Percentiles rank a stretch among this genome's conserved stretches.
Evolutionary conservation across 1,140 invertebrate species (phyloP).

Genomic region (Heliconius melpomene): DNA sequence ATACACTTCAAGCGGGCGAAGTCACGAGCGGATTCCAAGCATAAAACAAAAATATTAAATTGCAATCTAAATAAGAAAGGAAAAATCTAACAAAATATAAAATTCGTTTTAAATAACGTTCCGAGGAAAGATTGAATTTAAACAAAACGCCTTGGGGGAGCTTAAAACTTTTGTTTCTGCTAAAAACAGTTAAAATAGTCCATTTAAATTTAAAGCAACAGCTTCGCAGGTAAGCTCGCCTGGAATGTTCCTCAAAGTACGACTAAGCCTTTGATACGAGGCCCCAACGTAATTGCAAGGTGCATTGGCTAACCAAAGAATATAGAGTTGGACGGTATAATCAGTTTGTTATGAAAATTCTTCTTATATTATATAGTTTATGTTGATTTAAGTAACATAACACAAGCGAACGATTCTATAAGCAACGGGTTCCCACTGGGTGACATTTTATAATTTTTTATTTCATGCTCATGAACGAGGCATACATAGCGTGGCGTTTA

Average conservation of each 20-base stretch:
- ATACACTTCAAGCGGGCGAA: no score
- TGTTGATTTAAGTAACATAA: no score
- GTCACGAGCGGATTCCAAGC: no score
- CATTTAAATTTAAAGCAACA: conserved; percentile 44
- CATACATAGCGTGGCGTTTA: no score
- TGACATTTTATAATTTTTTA: no score
- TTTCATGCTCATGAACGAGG: no score
- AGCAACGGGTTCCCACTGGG: no score
- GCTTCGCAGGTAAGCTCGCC: conserved; percentile 40
- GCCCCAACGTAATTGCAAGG: conserved; percentile 32
- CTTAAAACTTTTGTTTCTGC: conserved; percentile 33
- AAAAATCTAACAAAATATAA: background rate
- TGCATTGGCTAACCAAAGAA: conserved; percentile 26
- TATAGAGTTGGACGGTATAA: conserved; percentile 5
- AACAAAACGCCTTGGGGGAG: conserved; percentile 18
- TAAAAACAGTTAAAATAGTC: conserved; percentile 43
- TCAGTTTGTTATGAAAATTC: background rate
- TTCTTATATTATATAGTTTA: background rate
- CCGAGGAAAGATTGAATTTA: background rate
- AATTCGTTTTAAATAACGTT: background rate
- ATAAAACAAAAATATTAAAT: no score
- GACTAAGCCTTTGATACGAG: conserved; percentile 40
- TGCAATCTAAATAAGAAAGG: no score
- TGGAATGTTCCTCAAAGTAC: conserved; percentile 32
- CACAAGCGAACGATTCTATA: no score